These are phyloP conservation scores for Scophthalmus maximus DNA, from an alignment of 2,113 vertebrate genomes.

Conservation along the genomic window DNA sequence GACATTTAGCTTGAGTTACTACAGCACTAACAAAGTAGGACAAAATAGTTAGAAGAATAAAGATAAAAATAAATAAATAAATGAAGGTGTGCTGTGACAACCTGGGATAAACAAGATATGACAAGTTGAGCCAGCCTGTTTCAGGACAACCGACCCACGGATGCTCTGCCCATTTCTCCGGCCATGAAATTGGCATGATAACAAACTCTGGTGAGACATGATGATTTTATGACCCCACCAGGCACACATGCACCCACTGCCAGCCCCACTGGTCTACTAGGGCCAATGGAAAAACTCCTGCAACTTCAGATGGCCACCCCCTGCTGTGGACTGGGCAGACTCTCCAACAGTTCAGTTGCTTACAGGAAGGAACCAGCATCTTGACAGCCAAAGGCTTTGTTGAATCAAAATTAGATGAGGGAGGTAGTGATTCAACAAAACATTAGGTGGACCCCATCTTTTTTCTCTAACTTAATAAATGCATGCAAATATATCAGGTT, in stretches of 20 bases:
- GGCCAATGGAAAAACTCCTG: constrained; percentile 29
- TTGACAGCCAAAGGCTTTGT: constrained; percentile 1
- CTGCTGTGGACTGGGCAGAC: constrained; percentile 32
- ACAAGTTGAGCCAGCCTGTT: constrained; percentile 37
- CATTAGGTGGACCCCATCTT: background rate
- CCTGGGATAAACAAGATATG: constrained; percentile 16
- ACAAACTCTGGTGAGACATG: constrained; percentile 34
- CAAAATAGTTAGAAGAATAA: background rate
- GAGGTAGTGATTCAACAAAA: background rate
- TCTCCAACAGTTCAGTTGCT: background rate
- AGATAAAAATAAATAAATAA: background rate
- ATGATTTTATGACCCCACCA: constrained; percentile 45
- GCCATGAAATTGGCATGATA: constrained; percentile 20
- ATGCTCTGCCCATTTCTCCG: constrained; percentile 21
- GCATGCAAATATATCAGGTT: background rate
- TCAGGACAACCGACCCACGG: constrained; percentile 31
- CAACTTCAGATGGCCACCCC: constrained; percentile 46
- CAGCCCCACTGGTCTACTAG: constrained; percentile 47
- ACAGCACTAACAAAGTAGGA: background rate
- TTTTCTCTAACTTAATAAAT: background rate
- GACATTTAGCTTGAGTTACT: background rate
- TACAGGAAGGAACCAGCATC: background rate
- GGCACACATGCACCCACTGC: constrained; percentile 7
- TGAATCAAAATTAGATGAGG: background rate
- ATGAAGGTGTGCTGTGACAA: constrained; percentile 20